These are phyloP conservation scores for Peromyscus maniculatus DNA, from an alignment of 2,113 vertebrate species.

Conservation along the genomic window DNA sequence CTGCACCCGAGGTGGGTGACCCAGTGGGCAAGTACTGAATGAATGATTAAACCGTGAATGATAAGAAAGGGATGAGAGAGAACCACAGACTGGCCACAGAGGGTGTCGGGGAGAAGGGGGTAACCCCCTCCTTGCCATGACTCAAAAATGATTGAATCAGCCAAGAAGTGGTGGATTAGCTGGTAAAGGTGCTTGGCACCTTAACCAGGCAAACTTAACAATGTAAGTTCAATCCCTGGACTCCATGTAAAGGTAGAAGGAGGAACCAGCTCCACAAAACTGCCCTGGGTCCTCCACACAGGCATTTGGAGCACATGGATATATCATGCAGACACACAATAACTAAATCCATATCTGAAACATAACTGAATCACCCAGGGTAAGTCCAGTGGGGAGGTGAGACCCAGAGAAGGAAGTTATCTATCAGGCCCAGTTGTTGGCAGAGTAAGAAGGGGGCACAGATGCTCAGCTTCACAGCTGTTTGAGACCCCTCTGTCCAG, in stretches of 20 bases:
- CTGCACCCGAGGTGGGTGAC: background rate
- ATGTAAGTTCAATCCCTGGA: background rate
- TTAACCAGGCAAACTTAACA: no score
- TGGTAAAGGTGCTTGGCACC: no score
- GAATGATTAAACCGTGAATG: background rate
- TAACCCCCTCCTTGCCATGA: background rate
- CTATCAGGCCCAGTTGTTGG: background rate
- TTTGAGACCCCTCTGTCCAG: background rate
- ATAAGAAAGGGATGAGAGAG: background rate
- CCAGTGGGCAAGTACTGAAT: no score
- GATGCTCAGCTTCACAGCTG: background rate
- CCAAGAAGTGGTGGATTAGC: no score
- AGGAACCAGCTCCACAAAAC: background rate
- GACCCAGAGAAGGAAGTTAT: background rate
- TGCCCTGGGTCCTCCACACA: background rate
- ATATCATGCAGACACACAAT: background rate
- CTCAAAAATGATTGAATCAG: background rate
- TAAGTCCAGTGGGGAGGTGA: accelerated
- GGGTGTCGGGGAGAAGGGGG: background rate
- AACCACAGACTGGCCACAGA: background rate
- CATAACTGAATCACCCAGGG: background rate
- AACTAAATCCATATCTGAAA: background rate
- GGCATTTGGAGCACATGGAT: background rate
- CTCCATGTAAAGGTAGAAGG: background rate
- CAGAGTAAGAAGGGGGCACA: background rate